These are phyloP conservation scores for Nymphicus hollandicus DNA, from an alignment of 2,113 vertebrate genomes.

Conservation along the genomic window DNA sequence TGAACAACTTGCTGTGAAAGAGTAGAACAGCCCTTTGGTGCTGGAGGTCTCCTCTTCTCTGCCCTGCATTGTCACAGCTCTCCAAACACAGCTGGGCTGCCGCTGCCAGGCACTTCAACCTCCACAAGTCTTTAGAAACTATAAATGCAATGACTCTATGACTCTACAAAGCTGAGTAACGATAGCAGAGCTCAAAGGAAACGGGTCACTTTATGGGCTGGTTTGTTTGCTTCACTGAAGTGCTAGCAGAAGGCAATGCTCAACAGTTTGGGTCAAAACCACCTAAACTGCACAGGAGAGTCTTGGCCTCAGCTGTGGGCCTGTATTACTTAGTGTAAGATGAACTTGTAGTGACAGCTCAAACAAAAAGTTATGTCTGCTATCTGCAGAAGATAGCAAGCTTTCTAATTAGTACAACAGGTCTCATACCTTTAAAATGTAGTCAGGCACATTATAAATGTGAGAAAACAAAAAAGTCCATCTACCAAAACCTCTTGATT, in stretches of 20 bases:
- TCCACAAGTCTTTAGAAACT: not conserved
- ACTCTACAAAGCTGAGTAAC: not conserved
- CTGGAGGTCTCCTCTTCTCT: not conserved
- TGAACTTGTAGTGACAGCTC: not conserved
- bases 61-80: not conserved
- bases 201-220: not conserved
- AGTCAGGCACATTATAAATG: not conserved
- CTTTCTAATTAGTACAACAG: not conserved
- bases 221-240: not conserved
- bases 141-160: not conserved
- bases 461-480: not conserved
- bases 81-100: not conserved
- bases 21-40: not conserved
- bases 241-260: not conserved
- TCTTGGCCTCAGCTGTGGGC: not conserved
- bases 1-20: fast-evolving
- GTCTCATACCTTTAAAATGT: not conserved
- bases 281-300: not conserved
- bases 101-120: not conserved
- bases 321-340: not conserved
- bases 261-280: not conserved
- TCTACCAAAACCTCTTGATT: not conserved
- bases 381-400: not conserved
- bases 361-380: not conserved
- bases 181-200: not conserved